A percentile compares a stretch with the other conserved stretches of the same genome.
These are phyloP conservation scores for Glareola pratincola DNA, from an alignment of 2,113 vertebrate species.

Conservation along the genomic window DNA sequence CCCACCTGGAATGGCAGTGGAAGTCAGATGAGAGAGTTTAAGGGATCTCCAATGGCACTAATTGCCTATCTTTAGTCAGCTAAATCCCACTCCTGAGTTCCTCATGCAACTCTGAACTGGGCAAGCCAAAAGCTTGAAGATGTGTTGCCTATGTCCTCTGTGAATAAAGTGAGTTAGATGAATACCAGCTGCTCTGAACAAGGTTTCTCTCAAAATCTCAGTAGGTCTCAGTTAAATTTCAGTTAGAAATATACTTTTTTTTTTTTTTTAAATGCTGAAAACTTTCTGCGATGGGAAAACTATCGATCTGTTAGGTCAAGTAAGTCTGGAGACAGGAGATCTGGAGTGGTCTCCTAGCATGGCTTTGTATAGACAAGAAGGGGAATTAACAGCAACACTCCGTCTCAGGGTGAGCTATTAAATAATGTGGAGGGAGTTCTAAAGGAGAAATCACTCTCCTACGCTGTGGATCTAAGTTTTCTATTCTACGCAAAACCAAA, in stretches of 20 bases:
- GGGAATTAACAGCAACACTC: neutral
- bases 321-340: neutral
- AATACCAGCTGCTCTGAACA: neutral
- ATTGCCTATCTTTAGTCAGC: neutral
- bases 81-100: neutral
- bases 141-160: neutral
- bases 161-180: neutral
- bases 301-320: accelerated
- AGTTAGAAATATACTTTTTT: neutral
- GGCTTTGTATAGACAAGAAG: neutral
- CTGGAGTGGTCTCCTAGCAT: neutral
- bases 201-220: neutral
- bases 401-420: neutral
- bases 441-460: neutral
- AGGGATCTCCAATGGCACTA: neutral
- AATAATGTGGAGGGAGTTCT: neutral
- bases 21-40: neutral
- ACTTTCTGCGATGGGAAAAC: neutral
- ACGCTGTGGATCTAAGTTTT: neutral
- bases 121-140: neutral
- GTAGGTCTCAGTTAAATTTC: neutral
- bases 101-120: neutral
- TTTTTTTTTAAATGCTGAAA: neutral
- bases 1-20: accelerated
- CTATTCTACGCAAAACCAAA: neutral